These are phyloP conservation scores for Amblyornis subalaris DNA, from an alignment of 2,113 vertebrate species.

Conservation along the genomic window DNA sequence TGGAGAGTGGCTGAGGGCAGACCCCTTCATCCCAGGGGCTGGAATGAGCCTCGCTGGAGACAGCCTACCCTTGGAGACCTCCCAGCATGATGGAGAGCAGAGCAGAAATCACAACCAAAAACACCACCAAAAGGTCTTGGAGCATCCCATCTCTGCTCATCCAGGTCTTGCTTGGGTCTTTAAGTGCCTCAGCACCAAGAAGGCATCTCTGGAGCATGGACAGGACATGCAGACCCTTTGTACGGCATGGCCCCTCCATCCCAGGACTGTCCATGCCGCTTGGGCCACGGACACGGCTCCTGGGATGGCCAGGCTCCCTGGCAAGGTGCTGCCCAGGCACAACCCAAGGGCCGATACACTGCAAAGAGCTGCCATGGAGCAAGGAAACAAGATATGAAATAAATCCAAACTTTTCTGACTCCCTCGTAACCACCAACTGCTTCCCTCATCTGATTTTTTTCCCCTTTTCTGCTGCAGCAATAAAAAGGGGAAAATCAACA, in stretches of 20 bases:
- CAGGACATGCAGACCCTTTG: background rate
- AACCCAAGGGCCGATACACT: background rate
- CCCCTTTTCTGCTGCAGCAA: slow-evolving; percentile 66
- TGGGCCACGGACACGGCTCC: fast-evolving
- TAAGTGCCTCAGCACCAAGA: background rate
- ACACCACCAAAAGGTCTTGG: background rate
- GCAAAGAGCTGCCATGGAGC: background rate
- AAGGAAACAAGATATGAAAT: slow-evolving; percentile 1
- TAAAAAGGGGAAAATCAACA: slow-evolving; percentile 82
- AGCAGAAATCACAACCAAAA: background rate
- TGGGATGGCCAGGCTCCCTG: background rate
- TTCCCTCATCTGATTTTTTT: slow-evolving; percentile 41
- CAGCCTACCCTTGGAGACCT: background rate
- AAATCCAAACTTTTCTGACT: slow-evolving; percentile 48
- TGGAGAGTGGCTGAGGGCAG: background rate
- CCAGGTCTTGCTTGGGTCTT: background rate
- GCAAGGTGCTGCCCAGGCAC: background rate
- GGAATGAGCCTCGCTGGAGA: background rate
- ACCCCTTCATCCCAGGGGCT: background rate
- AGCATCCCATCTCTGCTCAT: background rate
- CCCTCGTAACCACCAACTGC: slow-evolving; percentile 38
- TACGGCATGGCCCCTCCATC: background rate
- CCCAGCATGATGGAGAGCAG: background rate
- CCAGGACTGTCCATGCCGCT: fast-evolving
- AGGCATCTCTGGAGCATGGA: background rate